Base-by-base conservation (phyloP, 2,797 vertebrate species). In the Rhinoraja longicauda region DNA sequence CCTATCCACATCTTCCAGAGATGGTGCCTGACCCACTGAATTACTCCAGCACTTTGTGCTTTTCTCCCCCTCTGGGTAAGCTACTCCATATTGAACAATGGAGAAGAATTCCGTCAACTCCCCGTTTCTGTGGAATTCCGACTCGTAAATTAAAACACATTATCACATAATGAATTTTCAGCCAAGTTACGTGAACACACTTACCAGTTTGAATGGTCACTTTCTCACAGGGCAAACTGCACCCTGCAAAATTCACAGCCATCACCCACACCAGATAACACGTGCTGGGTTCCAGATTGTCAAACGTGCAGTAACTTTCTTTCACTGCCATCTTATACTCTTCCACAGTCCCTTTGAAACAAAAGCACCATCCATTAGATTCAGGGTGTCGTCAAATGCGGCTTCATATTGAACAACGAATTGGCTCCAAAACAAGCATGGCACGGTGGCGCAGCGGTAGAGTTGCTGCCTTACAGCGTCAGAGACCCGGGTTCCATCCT, bases 251-350 rank as follows among this genome's bases (percentile, higher is more conserved):
- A 95, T 99, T 99, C 95, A 99, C 98, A 75, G 98, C 98, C 98
- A 99, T 99, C 94, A 99, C 97, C 98, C 99, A 99, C 93, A 99
- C 98, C 93, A 97, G 97, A 95, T 99, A 99, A 93, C 95, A 96
- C 94, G 93, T 97, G 94, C 98, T 98, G 36, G 99, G 97, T 93
- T 99, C 98, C 95, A 99, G 94, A 94, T 99, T 98, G 95, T 99
- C 99, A 95, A 99, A 96, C 93, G 97, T 96, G 93, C 98, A 99
- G 94, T 97, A 98, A 94, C 98, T 99, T 96, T 99, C 99, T 95
- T 99, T 99, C 95, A 99, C 98, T 0, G 98, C 99, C 93, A 99
- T 96, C 93, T 98, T 97, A 95, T 99, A 99, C 95, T 99, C 99
- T 95, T 99, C 99, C 21, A 98, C 97, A 93, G 96, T 98, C 99